Evolutionary conservation across 2,113 vertebrate species (phyloP), one percentile per base, ranked within the genome.

Genomic region (Melanocharis versteri): DNA sequence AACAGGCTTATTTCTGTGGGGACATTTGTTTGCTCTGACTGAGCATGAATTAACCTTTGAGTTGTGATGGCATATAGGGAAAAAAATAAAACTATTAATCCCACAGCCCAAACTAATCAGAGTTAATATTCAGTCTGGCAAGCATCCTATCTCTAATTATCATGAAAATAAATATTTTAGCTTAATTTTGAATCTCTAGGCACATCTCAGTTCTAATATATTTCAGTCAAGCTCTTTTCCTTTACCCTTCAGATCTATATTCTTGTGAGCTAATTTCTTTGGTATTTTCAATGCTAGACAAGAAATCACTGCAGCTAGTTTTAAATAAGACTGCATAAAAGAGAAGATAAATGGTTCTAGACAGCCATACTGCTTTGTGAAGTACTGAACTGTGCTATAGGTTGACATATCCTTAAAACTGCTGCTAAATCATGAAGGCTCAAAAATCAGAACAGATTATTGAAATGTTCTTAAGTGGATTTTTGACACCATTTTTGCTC

Each of bases 401-500:
- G n/a, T 45, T 94, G 82, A 80, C 78, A 85, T 86, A 91, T 76
- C 45, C 75, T 93, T 95, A 93, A 90, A 94, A 91, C 13, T 50
- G 22, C 40, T 76, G 70, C 44, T 95, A 88, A 94, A 94, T 87
- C 85, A 93, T 3, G 1, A 76, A 85, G 53, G 50, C 50, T 87
- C 40, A 85, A 44, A 93, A 94, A 61, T 90, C 73, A 57, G 73
- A 84, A 82, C 27, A 93, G 48, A 51, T 91, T 95, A 88, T 10
- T 85, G 70, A 91, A 93, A 76, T 72, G 47, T 58, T 87, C 73
- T 87, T 89, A 91, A 94, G 71, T 79, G 51, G 56, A 47, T 91
- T 65, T 89, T 91, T 89, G 71, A 95, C 64, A 87, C 2, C 8
- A 88, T 88, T 95, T 97, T 95, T 48, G 92, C 66, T 91, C 79